Conservation (phyloP, 2,797 vertebrate genomes). For the Cyclura pinguis region DNA sequence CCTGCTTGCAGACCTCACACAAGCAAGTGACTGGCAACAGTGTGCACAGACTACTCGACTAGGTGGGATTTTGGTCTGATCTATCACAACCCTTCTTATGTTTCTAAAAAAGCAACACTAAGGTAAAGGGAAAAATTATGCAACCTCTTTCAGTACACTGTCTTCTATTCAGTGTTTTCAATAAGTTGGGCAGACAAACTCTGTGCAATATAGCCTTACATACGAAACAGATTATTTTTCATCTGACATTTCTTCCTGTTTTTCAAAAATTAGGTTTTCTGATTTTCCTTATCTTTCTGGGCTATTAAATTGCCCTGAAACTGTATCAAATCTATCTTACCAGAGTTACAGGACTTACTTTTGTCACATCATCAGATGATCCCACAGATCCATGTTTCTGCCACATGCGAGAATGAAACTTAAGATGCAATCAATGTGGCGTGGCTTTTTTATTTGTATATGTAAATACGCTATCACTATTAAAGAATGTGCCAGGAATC, state of each 20-base stretch:
- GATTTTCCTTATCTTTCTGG: not conserved
- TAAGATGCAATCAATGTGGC: constrained; percentile 26
- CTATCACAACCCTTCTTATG: not conserved
- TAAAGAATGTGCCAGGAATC: constrained; percentile 21
- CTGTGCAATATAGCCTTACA: constrained; percentile 66
- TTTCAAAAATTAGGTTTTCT: constrained; percentile 59
- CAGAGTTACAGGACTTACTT: not conserved
- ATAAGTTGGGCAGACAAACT: constrained; percentile 73
- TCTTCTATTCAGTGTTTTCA: constrained; percentile 75
- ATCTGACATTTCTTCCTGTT: constrained; percentile 67
- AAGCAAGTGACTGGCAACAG: not conserved
- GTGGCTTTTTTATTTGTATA: constrained; percentile 23
- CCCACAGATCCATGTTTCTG: constrained; percentile 39
- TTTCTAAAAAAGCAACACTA: not conserved
- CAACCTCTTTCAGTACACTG: no score
- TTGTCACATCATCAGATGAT: not conserved
- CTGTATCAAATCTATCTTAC: no score
- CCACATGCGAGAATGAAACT: constrained; percentile 18
- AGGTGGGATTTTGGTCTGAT: not conserved
- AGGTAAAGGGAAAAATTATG: not conserved
- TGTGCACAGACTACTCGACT: not conserved
- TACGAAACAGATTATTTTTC: constrained; percentile 61
- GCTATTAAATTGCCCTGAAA: not conserved
- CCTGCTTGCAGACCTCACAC: not conserved
- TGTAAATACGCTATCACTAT: constrained; percentile 32